Evolutionary conservation across 2,888 invertebrate species (phyloP), one percentile per base, ranked within the genome.

Genomic region (Drosophila gaucha): DNA sequence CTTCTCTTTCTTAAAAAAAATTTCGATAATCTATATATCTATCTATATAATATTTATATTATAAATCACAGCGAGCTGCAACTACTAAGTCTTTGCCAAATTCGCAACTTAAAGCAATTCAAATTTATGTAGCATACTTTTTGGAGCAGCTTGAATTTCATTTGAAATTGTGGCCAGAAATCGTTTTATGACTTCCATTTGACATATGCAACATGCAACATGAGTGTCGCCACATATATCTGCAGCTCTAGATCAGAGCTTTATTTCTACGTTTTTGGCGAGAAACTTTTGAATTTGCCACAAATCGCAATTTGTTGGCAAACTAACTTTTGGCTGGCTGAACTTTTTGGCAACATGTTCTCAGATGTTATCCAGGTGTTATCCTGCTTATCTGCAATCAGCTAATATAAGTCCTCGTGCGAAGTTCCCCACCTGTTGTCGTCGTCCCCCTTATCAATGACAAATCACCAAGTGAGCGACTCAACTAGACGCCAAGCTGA

Each of bases 401-500:
- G 54, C 67, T 67, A 67, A 68, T 68, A 68, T 68, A 55, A 51
- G 59, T 58, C 51, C 67, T 55, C 49, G 46, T 47, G 51, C 28
- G 22, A 20, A 33, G 24, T 44, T 12, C 51, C 38, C 44, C 35
- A 68, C 68, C 73, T 68, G 64, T 67, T 67, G 67, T 50, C 31
- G 12, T 33, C n/a, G 31, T 28, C 51, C 39, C 74, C 59, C 74
- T 80, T 79, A 82, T 80, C 69, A 54, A 72, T 82, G 80, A 82
- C 80, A 85, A 82, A 82, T 82, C 76, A 74, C 66, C 69, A 69
- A 76, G 55, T 59, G 73, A 73, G 64, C 76, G 70, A 59, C 26
- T 46, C 30, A 20, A 46, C 46, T 46, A 20, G 41, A 26, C 28
- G 28, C 51, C 60, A 59, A 39, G 43, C 66, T 75, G 80, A 80